Conservation (phyloP, 2,113 vertebrate species). For the Uria aalge region DNA sequence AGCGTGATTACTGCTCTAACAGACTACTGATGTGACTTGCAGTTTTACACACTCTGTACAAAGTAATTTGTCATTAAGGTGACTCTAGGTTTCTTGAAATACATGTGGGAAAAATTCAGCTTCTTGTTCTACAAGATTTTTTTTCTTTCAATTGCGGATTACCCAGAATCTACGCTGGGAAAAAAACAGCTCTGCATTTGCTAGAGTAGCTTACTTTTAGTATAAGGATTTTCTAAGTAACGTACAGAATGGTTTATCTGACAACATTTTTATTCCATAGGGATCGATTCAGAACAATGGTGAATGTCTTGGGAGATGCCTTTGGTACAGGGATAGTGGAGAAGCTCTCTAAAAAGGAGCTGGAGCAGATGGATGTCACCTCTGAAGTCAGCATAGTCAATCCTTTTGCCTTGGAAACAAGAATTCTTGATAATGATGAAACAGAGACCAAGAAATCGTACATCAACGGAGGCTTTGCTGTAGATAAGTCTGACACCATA, state of each 20-base stretch:
- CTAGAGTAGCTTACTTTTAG: neutral
- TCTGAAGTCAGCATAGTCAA: conserved; percentile 90
- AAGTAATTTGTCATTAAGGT: neutral
- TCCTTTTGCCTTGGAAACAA: conserved; percentile 89
- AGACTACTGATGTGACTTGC: neutral
- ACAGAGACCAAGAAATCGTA: conserved; percentile 89
- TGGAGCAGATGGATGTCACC: conserved; percentile 87
- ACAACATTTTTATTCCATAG: conserved; percentile 69
- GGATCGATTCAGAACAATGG: conserved; percentile 96
- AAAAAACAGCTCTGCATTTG: neutral
- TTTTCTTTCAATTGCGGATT: neutral
- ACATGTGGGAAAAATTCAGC: neutral
- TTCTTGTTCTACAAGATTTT: neutral
- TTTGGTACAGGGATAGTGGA: conserved; percentile 93
- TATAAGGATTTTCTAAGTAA: neutral
- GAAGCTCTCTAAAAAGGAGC: conserved; percentile 90
- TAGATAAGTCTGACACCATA: conserved; percentile 94
- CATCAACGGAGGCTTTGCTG: conserved; percentile 90
- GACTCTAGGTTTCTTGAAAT: neutral
- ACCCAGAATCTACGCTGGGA: neutral
- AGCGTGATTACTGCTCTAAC: neutral
- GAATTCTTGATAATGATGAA: conserved; percentile 83
- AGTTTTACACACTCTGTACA: neutral
- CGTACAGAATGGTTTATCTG: neutral
- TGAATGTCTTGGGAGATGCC: conserved; percentile 96